Evolutionary conservation across 2,888 invertebrate species (phyloP).

Genomic region (Exephanes ischioxanthus): DNA sequence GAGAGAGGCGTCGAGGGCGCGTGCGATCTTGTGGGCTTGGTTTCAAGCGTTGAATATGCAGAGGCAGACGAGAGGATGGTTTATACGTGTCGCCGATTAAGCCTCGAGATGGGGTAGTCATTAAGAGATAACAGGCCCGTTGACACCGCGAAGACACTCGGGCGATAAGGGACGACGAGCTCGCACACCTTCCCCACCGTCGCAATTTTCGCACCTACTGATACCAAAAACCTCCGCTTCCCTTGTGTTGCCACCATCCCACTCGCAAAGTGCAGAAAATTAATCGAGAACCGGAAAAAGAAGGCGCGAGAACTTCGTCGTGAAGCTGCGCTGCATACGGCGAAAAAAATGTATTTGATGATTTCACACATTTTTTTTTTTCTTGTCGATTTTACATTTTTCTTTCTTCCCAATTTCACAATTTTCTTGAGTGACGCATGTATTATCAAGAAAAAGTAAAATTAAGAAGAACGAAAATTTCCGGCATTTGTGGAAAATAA

Average conservation of each 20-base stretch:
- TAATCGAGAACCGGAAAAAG: slow-evolving; percentile 25
- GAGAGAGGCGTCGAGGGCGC: slow-evolving; percentile 35
- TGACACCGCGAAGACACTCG: slow-evolving; percentile 82
- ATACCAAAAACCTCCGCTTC: not conserved
- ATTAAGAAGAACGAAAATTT: too few relatives aligned
- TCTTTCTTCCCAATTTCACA: too few relatives aligned
- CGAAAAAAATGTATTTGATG: not conserved
- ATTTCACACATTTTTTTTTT: too few relatives aligned
- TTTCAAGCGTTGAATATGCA: slow-evolving; percentile 82
- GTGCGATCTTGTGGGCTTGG: slow-evolving; percentile 43
- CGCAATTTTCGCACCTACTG: slow-evolving; percentile 27
- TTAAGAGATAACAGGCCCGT: slow-evolving; percentile 82
- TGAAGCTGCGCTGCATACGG: not conserved
- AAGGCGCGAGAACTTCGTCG: slow-evolving; percentile 2
- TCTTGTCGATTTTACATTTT: too few relatives aligned
- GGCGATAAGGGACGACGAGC: slow-evolving; percentile 73
- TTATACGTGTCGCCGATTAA: slow-evolving; percentile 84
- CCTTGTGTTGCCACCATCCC: not conserved
- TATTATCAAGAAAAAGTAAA: too few relatives aligned
- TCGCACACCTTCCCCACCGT: slow-evolving; percentile 42
- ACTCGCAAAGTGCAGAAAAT: slow-evolving; percentile 21
- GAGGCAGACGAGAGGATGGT: slow-evolving; percentile 80
- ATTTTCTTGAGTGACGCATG: too few relatives aligned
- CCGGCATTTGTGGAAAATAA: too few relatives aligned
- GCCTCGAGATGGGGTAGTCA: slow-evolving; percentile 83